Percentiles rank a stretch among this genome's conserved stretches.
Conservation (phyloP, 2,113 vertebrate species). For the Ancistrus triradiatus region DNA sequence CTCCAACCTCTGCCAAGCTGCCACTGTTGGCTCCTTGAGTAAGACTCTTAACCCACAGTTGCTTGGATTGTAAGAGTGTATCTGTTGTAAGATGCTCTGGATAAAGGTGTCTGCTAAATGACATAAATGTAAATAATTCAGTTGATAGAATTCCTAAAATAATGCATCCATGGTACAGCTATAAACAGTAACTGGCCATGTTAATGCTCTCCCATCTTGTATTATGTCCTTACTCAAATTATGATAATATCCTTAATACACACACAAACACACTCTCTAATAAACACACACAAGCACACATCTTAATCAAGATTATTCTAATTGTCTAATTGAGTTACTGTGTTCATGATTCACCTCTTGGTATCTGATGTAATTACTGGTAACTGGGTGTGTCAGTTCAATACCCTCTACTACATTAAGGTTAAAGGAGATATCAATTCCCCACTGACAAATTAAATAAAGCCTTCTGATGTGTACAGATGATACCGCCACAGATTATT, state of each 20-base stretch:
- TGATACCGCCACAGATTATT: not conserved
- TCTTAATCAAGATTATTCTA: constrained; percentile 54
- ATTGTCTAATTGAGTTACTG: constrained; percentile 53
- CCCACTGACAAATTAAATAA: constrained; percentile 28
- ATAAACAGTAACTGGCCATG: not conserved
- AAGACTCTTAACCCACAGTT: too few species aligned
- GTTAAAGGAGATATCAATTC: constrained; percentile 32
- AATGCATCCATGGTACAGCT: not conserved
- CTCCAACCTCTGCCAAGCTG: too few species aligned
- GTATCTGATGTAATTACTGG: constrained; percentile 45
- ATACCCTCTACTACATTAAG: constrained; percentile 10
- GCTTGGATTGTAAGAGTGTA: too few species aligned
- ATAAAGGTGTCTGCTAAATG: too few species aligned
- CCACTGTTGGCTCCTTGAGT: too few species aligned
- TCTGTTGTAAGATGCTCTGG: too few species aligned
- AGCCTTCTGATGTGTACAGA: constrained; percentile 1
- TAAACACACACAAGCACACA: constrained; percentile 27
- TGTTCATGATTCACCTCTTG: constrained; percentile 49
- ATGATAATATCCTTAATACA: constrained; percentile 46
- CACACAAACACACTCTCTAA: constrained; percentile 7
- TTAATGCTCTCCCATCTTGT: not conserved
- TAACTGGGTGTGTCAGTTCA: constrained; percentile 39
- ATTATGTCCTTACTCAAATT: constrained; percentile 45
- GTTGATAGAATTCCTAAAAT: not conserved
- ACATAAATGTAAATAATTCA: not conserved